These are phyloP conservation scores for Protobothrops flavoviridis DNA, from an alignment of 2,113 vertebrate species.

Conservation along the genomic window DNA sequence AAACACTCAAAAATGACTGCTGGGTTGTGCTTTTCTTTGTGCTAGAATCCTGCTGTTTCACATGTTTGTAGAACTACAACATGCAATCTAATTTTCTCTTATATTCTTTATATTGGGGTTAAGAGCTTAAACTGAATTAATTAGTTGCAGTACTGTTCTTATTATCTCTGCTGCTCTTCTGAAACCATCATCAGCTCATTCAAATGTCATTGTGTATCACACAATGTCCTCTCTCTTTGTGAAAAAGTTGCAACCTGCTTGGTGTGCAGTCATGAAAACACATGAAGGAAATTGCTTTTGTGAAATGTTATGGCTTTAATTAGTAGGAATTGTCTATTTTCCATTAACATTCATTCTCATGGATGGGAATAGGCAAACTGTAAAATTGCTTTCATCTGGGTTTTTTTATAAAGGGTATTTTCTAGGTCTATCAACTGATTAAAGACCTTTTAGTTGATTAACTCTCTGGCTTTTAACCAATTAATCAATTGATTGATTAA, in stretches of 20 bases:
- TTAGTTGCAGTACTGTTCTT: background rate
- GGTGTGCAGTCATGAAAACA: background rate
- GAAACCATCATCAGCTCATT: background rate
- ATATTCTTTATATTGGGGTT: background rate
- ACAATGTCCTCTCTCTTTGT: background rate
- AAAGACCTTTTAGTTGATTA: conserved; percentile 35
- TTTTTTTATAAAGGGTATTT: background rate
- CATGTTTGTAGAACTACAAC: background rate
- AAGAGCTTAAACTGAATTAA: background rate
- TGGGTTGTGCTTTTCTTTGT: background rate
- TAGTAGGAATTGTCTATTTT: background rate
- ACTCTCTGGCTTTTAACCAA: conserved; percentile 23
- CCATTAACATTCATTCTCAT: background rate
- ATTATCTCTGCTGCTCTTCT: background rate
- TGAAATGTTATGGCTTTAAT: conserved; percentile 10
- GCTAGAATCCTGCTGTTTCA: background rate
- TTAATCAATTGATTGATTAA: conserved; percentile 31
- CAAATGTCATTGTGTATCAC: conserved; percentile 1
- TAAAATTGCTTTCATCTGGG: conserved; percentile 2
- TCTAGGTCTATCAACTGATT: conserved; percentile 10
- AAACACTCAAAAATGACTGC: background rate
- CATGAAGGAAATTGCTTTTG: conserved; percentile 13
- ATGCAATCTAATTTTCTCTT: background rate
- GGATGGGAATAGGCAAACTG: conserved; percentile 5
- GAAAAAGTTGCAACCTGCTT: background rate